These are phyloP conservation scores for Hemicrepidius hirtus DNA, from an alignment of 2,888 invertebrate species.

Conservation along the genomic window DNA sequence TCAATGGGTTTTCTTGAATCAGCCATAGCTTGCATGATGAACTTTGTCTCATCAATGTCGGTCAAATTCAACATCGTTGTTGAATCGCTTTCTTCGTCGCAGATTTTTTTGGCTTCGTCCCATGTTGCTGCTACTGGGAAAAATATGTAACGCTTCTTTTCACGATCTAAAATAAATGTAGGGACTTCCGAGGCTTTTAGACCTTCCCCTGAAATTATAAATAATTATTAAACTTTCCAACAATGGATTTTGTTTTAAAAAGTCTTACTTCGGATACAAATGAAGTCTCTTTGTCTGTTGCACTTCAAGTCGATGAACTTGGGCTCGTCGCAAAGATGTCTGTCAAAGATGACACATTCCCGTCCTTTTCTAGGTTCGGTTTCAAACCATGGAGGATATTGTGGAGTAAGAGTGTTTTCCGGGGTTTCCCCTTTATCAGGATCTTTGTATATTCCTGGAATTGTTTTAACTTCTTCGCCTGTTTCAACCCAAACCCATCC, in stretches of 20 bases:
- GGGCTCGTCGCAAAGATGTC: conserved; percentile 71
- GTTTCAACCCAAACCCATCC: conserved; percentile 63
- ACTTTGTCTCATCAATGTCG: conserved; percentile 32
- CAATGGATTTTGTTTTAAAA: neutral
- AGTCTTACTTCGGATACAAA: conserved; percentile 70
- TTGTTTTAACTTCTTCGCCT: conserved; percentile 57
- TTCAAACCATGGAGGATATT: conserved; percentile 56
- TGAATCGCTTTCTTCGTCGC: conserved; percentile 12
- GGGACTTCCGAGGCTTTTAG: neutral
- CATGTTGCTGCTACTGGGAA: conserved; percentile 61
- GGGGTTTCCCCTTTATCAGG: neutral
- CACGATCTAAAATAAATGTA: conserved; percentile 40
- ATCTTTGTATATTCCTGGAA: conserved; percentile 50
- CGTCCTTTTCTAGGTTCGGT: conserved; percentile 61
- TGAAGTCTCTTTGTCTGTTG: conserved; percentile 74
- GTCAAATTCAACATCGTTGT: conserved; percentile 33
- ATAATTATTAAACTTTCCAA: too few relatives aligned
- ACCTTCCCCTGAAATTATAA: conserved; percentile 19
- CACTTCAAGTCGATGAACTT: conserved; percentile 73
- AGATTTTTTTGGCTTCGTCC: conserved; percentile 53
- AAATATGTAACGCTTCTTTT: conserved; percentile 59
- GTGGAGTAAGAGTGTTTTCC: conserved; percentile 60
- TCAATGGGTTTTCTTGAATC: conserved; percentile 62
- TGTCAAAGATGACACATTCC: conserved; percentile 73
- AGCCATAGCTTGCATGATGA: conserved; percentile 46